A percentile compares a stretch with the other conserved stretches of the same genome.
Evolutionary conservation across 2,113 vertebrate species (phyloP).

Genomic region (Neofelis nebulosa): DNA sequence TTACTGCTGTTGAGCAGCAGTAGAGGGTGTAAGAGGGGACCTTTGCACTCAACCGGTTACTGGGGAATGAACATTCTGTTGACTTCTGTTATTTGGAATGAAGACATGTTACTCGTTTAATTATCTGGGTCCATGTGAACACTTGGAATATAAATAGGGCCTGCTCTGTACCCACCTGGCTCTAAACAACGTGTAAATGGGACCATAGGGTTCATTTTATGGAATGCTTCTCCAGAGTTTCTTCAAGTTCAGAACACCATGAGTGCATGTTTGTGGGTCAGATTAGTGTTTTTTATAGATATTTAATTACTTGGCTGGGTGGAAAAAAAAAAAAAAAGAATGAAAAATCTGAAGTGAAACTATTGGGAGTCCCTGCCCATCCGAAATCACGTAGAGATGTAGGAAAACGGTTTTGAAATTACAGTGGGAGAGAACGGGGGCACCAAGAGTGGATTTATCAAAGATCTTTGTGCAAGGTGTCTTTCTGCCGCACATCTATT

Average conservation of each 20-base stretch:
- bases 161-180: background rate
- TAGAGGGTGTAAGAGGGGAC: background rate
- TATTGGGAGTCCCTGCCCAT: background rate
- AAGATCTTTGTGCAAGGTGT: background rate
- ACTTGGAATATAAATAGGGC: background rate
- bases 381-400: background rate
- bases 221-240: background rate
- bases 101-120: background rate
- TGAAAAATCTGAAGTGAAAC: constrained; percentile 50
- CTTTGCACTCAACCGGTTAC: constrained; percentile 28
- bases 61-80: constrained; percentile 2
- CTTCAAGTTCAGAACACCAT: background rate
- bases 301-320: constrained; percentile 60
- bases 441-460: background rate
- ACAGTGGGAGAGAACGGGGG: background rate
- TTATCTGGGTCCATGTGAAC: background rate
- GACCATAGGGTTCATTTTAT: background rate
- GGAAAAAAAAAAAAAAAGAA: background rate
- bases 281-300: constrained; percentile 43
- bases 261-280: background rate
- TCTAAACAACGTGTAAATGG: background rate
- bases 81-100: background rate
- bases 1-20: background rate
- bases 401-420: constrained; percentile 22
- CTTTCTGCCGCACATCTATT: background rate